These are phyloP conservation scores for Cotesia glomerata DNA, from an alignment of 1,140 invertebrate species.

Conservation along the genomic window DNA sequence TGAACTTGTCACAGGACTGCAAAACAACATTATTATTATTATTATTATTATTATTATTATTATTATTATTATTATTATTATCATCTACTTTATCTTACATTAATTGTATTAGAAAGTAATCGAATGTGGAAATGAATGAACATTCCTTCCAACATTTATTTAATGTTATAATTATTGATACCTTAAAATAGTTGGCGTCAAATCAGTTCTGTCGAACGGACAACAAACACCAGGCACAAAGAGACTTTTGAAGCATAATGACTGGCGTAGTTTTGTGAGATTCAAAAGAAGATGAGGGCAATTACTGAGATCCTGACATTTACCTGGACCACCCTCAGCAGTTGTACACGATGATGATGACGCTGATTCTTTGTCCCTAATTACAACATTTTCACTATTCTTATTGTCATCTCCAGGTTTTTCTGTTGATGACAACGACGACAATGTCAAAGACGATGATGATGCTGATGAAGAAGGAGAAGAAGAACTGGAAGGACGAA, in stretches of 20 bases:
- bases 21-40: conserved; percentile 26
- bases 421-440: conserved; percentile 7
- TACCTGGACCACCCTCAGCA: conserved; percentile 77
- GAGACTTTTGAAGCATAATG: conserved; percentile 89
- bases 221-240: conserved; percentile 93
- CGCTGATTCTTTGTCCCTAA: conserved; percentile 48
- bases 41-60: not conserved
- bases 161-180: not conserved
- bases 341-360: conserved; percentile 73
- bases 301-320: conserved; percentile 86
- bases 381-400: conserved; percentile 46
- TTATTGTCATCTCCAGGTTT: conserved; percentile 15
- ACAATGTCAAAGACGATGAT: conserved; percentile 45
- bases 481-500: conserved; percentile 57
- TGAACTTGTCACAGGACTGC: conserved; percentile 20
- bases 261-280: conserved; percentile 80
- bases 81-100: not conserved
- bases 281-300: conserved; percentile 88
- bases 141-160: not conserved
- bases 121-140: not conserved
- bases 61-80: not conserved
- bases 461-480: conserved; percentile 49
- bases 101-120: conserved; percentile 2
- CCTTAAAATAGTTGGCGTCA: not conserved
- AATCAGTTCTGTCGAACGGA: conserved; percentile 65